These are phyloP conservation scores for Virgularia gustaviana DNA, from an alignment of 92 coral and sea anemone genomes.

Conservation along the genomic window DNA sequence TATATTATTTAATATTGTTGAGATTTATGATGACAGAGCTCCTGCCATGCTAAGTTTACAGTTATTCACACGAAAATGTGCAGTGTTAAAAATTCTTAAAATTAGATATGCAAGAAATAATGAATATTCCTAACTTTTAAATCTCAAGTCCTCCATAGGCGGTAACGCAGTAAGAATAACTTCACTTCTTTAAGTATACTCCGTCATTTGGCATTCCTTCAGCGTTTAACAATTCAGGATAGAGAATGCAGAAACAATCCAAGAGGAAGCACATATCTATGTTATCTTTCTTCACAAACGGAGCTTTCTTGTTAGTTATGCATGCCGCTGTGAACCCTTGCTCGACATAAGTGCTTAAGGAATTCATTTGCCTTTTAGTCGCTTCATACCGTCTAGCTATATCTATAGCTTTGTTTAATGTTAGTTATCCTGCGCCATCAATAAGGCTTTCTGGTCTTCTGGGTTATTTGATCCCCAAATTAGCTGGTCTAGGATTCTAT, in stretches of 20 bases:
- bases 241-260: constrained; percentile 34
- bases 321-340: no score
- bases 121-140: constrained; percentile 6
- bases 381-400: not conserved
- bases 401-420: not conserved
- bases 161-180: constrained; percentile 29
- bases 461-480: constrained; percentile 15
- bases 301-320: no score
- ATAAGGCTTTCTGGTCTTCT: constrained; percentile 13
- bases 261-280: constrained; percentile 30
- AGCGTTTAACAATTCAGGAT: constrained; percentile 28
- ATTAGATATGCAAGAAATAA: constrained; percentile 9
- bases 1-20: no score
- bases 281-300: no score
- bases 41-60: no score
- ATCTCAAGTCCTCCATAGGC: constrained; percentile 39
- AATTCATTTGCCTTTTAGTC: not conserved
- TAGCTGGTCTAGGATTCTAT: constrained; percentile 34
- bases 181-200: constrained; percentile 33
- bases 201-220: constrained; percentile 41
- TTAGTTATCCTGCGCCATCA: not conserved
- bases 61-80: constrained; percentile 24
- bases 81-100: not conserved
- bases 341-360: no score
- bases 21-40: no score